Conservation (phyloP, 2,888 invertebrate species). For the Mythimna vitellina region DNA sequence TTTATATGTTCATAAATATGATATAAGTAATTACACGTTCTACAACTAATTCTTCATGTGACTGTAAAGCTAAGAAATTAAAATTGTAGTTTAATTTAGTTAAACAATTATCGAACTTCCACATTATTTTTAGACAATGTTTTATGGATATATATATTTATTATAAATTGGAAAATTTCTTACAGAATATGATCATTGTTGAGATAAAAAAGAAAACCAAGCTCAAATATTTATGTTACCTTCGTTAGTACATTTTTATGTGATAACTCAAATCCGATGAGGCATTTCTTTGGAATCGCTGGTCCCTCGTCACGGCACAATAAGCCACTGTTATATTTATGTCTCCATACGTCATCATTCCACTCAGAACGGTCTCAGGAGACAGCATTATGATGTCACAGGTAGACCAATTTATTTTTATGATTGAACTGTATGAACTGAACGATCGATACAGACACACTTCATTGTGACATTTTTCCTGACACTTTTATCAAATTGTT, state of each 20-base stretch:
- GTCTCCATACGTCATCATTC: constrained; percentile 77
- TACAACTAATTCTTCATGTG: background rate
- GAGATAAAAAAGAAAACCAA: background rate
- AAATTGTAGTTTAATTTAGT: background rate
- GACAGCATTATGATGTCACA: constrained; percentile 83
- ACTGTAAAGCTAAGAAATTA: background rate
- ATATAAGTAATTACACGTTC: background rate
- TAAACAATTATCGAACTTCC: background rate
- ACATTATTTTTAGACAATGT: background rate
- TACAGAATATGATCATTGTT: background rate
- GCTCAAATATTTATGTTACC: constrained; percentile 8
- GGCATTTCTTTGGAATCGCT: constrained; percentile 62
- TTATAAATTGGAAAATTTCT: background rate
- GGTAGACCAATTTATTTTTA: constrained; percentile 87
- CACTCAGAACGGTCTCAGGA: constrained; percentile 75
- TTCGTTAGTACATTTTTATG: constrained; percentile 45
- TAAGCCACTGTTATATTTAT: constrained; percentile 77
- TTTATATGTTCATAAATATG: background rate
- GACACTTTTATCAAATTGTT: background rate
- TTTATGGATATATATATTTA: background rate
- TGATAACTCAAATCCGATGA: constrained; percentile 52
- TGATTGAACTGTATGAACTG: constrained; percentile 70
- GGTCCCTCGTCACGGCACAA: constrained; percentile 77
- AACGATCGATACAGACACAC: constrained; percentile 23
- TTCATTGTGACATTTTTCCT: background rate